phyloP scores from a whole-genome alignment of 2,797 vertebrate genomes.

The Pseudochirops cupreus region DNA sequence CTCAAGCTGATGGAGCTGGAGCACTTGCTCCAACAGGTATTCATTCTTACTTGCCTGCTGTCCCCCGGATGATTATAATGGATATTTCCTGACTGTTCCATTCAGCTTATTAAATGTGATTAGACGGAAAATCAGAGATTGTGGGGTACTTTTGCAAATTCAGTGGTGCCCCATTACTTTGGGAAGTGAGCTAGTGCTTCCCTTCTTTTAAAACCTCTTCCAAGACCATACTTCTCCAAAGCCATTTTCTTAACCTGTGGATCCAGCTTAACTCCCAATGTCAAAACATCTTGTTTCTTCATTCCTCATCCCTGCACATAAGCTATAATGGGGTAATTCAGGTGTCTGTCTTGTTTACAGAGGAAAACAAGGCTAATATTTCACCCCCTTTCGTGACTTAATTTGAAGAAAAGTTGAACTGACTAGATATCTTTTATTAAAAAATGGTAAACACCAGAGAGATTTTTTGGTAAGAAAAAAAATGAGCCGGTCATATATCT shows the following conservation, averaged over 20 bases:
- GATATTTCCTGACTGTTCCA: constrained; percentile 15
- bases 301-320: not conserved
- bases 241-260: not conserved
- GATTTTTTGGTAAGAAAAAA: not conserved
- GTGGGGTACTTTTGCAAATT: not conserved
- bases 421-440: constrained; percentile 51
- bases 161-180: not conserved
- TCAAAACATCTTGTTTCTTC: not conserved
- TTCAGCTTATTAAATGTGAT: constrained; percentile 2
- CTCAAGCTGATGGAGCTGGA: not conserved
- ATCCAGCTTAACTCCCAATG: not conserved
- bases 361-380: not conserved
- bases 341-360: not conserved
- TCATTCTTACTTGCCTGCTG: not conserved
- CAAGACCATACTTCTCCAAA: not conserved
- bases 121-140: not conserved
- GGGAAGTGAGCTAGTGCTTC: not conserved
- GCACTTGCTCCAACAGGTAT: constrained; percentile 6
- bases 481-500: not conserved
- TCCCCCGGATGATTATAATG: not conserved
- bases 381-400: not conserved
- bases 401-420: constrained; percentile 34
- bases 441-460: not conserved
- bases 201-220: not conserved
- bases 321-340: not conserved